Evolutionary conservation across 2,888 invertebrate species (phyloP), one percentile per base, ranked within the genome.

Genomic region (Cenopis cana): DNA sequence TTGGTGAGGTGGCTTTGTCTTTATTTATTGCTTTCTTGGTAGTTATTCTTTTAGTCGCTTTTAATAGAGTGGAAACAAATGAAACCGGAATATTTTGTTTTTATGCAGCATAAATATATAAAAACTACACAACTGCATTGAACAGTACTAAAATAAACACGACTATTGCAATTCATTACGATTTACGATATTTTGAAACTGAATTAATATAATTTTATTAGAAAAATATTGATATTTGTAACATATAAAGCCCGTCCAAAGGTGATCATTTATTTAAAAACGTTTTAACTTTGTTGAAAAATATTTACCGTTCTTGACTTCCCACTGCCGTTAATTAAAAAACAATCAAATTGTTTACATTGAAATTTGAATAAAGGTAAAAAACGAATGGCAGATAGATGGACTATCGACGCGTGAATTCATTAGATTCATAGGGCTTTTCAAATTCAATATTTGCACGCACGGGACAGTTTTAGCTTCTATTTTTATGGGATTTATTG

Each of bases 361-460:
- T 36, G 14, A 41, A 29, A 20, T 29, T 18, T 24, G 59, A 24
- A 49, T 41, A 11, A 29, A 61, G 46, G 12, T 41, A 17, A 29
- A 41, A 33, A 36, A 18, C 49, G 29, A 17, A 36, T 20, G 3
- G 29, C 33, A n/a, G 29, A 36, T 50, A n/a, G 29, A 36, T 14
- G n/a, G 18, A 33, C 33, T 52, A 18, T 18, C 50, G 60, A 54
- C n/a, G 20, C 17, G 12, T 24, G 10, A 20, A 54, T 64, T 50
- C 38, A 20, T 20, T n/a, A 18, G 17, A 38, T 54, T n/a, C 24
- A 17, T 54, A 14, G 20, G 24, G 36, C 57, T 50, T 57, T 50
- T 8, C 49, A 49, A 66, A 49, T 49, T 57, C 50, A 57, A 57
- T 38, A 49, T 49, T 67, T 57, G 57, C 38, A 38, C 5, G 50